phyloP scores from a whole-genome alignment of 2,888 invertebrate species.

The Drosophila peninsularis region DNA sequence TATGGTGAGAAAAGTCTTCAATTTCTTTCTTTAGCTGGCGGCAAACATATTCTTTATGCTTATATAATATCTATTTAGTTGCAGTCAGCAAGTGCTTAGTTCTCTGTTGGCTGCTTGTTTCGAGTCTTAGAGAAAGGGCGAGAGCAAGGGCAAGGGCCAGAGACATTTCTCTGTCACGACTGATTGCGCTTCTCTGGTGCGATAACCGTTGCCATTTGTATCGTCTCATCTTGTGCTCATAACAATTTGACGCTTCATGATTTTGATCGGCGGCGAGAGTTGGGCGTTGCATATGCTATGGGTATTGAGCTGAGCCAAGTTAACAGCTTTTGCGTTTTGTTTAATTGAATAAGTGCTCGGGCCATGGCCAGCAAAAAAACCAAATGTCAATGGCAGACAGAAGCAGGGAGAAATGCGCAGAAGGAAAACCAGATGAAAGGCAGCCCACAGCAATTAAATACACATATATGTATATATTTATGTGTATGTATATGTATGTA shows the following conservation, averaged over 20 bases:
- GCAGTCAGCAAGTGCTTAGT: slow-evolving; percentile 67
- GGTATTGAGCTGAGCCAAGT: slow-evolving; percentile 20
- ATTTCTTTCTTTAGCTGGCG: slow-evolving; percentile 45
- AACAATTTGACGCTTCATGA: slow-evolving; percentile 81
- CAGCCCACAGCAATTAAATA: slow-evolving; percentile 15
- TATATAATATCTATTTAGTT: slow-evolving; percentile 79
- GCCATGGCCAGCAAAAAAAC: slow-evolving; percentile 26
- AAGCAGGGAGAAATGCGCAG: slow-evolving; percentile 6
- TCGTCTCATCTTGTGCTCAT: slow-evolving; percentile 53
- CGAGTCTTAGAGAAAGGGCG: slow-evolving; percentile 19
- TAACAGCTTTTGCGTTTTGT: slow-evolving; percentile 55
- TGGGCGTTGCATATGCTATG: slow-evolving; percentile 8
- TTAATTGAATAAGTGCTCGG: slow-evolving; percentile 71
- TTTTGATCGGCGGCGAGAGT: slow-evolving; percentile 52
- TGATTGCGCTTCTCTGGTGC: slow-evolving; percentile 72
- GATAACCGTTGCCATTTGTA: slow-evolving; percentile 71
- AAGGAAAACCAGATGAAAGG: slow-evolving; percentile 18
- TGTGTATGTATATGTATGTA: not conserved
- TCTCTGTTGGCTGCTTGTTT: slow-evolving; percentile 61
- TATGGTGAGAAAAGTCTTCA: slow-evolving; percentile 6
- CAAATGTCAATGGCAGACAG: slow-evolving; percentile 52
- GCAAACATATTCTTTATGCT: slow-evolving; percentile 78
- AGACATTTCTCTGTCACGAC: slow-evolving; percentile 56
- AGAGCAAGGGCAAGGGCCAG: not conserved
- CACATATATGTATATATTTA: not conserved